Conservation (phyloP, 1,140 invertebrate genomes). For the Drosophila willistoni region DNA sequence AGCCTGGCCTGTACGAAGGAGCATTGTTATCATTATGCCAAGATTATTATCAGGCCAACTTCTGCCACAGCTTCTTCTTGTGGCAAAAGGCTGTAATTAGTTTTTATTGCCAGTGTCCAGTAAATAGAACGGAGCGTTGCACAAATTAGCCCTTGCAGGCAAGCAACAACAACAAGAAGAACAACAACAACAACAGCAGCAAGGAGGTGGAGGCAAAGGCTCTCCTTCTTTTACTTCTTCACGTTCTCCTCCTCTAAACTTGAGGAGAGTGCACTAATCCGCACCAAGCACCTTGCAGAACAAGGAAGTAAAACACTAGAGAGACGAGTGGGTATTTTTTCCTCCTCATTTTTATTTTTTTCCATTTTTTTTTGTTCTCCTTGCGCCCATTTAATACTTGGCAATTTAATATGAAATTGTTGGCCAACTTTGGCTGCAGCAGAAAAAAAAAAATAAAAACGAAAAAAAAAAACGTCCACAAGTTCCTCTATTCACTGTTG, state of each 20-base stretch:
- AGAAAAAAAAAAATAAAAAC: not conserved
- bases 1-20: slow-evolving; percentile 23
- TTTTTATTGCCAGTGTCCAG: slow-evolving; percentile 65
- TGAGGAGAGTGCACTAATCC: slow-evolving; percentile 61
- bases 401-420: slow-evolving; percentile 82
- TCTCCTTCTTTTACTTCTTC: not conserved
- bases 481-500: slow-evolving; percentile 22
- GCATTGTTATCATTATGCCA: slow-evolving; percentile 66
- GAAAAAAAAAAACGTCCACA: not conserved
- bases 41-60: slow-evolving; percentile 66
- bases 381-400: slow-evolving; percentile 75
- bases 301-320: slow-evolving; percentile 74
- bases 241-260: not conserved
- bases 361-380: slow-evolving; percentile 26
- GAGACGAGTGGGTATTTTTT: slow-evolving; percentile 44
- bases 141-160: slow-evolving; percentile 79
- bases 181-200: slow-evolving; percentile 22
- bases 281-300: slow-evolving; percentile 66
- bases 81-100: slow-evolving; percentile 62
- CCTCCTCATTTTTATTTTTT: slow-evolving; percentile 17
- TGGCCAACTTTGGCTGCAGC: slow-evolving; percentile 67
- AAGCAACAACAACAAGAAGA: slow-evolving; percentile 33
- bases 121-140: slow-evolving; percentile 63
- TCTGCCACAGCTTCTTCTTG: not conserved
- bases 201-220: not conserved